Conservation (phyloP, 2,113 vertebrate species). For the Apus apus region DNA sequence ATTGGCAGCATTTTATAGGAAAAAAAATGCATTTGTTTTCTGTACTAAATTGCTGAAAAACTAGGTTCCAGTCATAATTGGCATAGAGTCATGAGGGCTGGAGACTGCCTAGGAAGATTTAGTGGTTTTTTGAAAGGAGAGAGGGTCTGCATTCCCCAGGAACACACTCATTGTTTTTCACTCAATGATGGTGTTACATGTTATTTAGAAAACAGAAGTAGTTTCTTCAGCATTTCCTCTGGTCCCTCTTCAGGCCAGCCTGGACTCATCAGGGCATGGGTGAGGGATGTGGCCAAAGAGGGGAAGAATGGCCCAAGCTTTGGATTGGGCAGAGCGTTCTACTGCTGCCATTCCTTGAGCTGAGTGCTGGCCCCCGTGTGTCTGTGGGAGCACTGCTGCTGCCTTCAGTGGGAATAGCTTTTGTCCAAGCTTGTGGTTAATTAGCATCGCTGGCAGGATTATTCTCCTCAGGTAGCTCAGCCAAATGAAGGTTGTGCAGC, state of each 20-base stretch:
- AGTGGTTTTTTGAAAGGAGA: background rate
- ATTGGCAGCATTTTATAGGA: background rate
- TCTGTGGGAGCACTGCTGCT: accelerated
- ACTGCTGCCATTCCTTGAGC: background rate
- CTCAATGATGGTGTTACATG: background rate
- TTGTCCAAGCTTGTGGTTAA: background rate
- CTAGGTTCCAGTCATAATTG: background rate
- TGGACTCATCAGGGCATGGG: accelerated
- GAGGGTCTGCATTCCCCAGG: background rate
- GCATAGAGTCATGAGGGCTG: background rate
- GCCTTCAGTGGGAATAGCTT: background rate
- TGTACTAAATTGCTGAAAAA: background rate
- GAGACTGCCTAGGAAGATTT: background rate
- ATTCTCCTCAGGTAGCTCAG: background rate
- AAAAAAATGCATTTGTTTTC: background rate
- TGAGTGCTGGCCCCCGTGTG: background rate
- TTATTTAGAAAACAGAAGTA: conserved; percentile 14
- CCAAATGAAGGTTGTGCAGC: background rate
- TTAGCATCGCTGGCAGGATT: background rate
- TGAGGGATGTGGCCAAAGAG: background rate
- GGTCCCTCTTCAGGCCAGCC: background rate
- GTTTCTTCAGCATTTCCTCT: background rate
- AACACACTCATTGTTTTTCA: background rate
- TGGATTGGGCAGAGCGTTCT: background rate
- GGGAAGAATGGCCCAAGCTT: background rate